phyloP scores from a whole-genome alignment of 2,113 vertebrate genomes.

The Eptesicus fuscus region DNA sequence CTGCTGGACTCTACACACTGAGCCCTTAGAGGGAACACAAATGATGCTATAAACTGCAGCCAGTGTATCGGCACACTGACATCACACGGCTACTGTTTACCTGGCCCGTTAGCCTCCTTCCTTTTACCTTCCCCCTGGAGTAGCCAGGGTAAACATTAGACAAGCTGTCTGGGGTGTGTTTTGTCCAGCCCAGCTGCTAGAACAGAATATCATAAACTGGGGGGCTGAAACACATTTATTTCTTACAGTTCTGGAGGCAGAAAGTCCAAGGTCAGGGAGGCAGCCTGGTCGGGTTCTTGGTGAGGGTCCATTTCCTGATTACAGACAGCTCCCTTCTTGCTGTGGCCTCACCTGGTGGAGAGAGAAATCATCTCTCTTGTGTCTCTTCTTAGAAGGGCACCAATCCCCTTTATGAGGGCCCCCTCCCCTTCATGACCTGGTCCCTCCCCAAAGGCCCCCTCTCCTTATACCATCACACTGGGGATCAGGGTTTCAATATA shows the following conservation, averaged over 20 bases:
- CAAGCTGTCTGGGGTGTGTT: background rate
- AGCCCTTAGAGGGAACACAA: background rate
- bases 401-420: background rate
- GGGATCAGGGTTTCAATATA: background rate
- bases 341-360: background rate
- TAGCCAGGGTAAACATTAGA: background rate
- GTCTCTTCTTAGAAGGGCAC: background rate
- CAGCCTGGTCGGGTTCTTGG: background rate
- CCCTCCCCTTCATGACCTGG: background rate
- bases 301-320: background rate
- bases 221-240: background rate
- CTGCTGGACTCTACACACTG: background rate
- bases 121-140: background rate
- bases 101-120: background rate
- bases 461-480: background rate
- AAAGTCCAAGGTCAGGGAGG: background rate
- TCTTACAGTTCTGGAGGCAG: background rate
- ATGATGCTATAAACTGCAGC: no score
- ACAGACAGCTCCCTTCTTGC: background rate
- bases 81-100: rapidly evolving
- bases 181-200: no score
- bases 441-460: background rate
- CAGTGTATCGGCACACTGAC: no score
- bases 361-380: background rate
- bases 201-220: background rate